Percentiles rank a stretch among this genome's conserved stretches.
Conservation (phyloP, 2,797 vertebrate species). For the Anas bernieri region DNA sequence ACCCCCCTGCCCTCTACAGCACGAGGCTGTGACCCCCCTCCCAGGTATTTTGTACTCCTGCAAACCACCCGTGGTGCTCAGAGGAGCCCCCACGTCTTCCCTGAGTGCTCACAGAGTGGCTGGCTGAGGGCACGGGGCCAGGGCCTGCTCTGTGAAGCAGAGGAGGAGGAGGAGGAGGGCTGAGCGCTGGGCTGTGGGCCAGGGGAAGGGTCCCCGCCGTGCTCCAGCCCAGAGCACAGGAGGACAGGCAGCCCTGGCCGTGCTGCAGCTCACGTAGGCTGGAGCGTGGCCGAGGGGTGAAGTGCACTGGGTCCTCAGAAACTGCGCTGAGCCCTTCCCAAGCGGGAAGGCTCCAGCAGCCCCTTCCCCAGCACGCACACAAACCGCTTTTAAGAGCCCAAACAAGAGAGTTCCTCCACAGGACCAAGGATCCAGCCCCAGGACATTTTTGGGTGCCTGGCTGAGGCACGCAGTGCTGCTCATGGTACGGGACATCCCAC, state of each 20-base stretch:
- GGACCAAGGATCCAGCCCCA: neutral
- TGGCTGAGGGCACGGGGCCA: neutral
- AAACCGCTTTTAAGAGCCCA: neutral
- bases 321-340: neutral
- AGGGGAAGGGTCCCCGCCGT: fast-evolving
- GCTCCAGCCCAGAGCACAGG: neutral
- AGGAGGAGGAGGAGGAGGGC: neutral
- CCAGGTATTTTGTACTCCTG: neutral
- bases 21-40: neutral
- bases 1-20: fast-evolving
- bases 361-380: fast-evolving
- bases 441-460: fast-evolving
- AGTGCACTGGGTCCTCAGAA: too few relatives aligned
- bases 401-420: neutral
- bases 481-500: too few relatives aligned
- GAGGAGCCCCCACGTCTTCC: fast-evolving
- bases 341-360: neutral
- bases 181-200: neutral
- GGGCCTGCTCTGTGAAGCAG: fast-evolving
- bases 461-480: neutral
- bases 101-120: fast-evolving
- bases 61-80: fast-evolving
- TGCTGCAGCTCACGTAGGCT: neutral
- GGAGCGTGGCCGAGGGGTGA: neutral
- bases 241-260: fast-evolving